These are phyloP conservation scores for Cerceris ruficornis DNA, from an alignment of 2,888 invertebrate genomes.

Conservation along the genomic window DNA sequence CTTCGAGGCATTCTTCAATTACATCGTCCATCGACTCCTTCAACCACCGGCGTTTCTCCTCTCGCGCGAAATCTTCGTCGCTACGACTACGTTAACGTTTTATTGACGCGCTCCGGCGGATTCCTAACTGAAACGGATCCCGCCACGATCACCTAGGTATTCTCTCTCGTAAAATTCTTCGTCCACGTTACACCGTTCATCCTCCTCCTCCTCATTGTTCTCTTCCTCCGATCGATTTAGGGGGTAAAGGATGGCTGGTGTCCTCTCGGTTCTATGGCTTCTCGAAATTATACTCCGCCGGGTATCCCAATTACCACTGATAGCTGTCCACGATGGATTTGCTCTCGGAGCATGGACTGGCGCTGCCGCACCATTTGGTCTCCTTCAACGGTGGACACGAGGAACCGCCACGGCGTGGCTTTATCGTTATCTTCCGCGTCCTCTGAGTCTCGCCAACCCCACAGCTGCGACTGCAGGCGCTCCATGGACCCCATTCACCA, in stretches of 20 bases:
- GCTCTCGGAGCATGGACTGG: slow-evolving; percentile 84
- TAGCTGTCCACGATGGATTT: slow-evolving; percentile 68
- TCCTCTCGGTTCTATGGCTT: slow-evolving; percentile 18
- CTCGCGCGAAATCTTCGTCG: slow-evolving; percentile 41
- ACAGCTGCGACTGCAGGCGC: slow-evolving; percentile 93
- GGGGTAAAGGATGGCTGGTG: not conserved
- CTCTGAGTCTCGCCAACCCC: slow-evolving; percentile 95
- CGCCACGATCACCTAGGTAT: slow-evolving; percentile 39
- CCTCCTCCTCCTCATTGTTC: not conserved
- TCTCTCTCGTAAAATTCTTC: slow-evolving; percentile 3
- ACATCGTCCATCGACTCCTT: slow-evolving; percentile 17
- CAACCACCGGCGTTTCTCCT: not conserved
- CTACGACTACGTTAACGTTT: slow-evolving; percentile 48
- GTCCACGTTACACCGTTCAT: slow-evolving; percentile 10
- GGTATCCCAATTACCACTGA: slow-evolving; percentile 68
- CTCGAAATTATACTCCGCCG: slow-evolving; percentile 38
- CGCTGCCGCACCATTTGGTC: slow-evolving; percentile 94
- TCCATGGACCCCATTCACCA: slow-evolving; percentile 93
- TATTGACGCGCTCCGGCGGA: slow-evolving; percentile 41
- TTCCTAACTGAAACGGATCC: slow-evolving; percentile 29
- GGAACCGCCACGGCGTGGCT: slow-evolving; percentile 90
- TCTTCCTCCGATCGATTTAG: too few relatives aligned
- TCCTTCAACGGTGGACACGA: slow-evolving; percentile 92
- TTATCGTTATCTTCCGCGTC: slow-evolving; percentile 89
- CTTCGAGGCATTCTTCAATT: slow-evolving; percentile 1